Evolutionary conservation across 2,797 vertebrate species (phyloP).

Genomic region (Sebastes melanostomus): DNA sequence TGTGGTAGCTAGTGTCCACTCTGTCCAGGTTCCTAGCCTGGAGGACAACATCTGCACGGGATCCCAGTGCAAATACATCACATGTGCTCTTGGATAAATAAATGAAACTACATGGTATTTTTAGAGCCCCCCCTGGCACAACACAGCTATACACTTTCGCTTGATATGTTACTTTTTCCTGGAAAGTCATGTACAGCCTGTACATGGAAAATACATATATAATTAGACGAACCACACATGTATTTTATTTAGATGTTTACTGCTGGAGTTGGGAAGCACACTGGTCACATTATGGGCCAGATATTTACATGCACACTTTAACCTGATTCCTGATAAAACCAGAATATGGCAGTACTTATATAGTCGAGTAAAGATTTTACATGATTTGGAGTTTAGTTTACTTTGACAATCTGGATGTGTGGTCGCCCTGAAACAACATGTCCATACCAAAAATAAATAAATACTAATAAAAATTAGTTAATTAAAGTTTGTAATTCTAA

Average conservation of each 20-base stretch:
- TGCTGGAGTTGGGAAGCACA: background rate
- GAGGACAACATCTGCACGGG: slow-evolving; percentile 52
- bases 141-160: slow-evolving; percentile 30
- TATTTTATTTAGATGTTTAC: background rate
- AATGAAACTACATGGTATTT: slow-evolving; percentile 51
- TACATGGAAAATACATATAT: background rate
- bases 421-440: background rate
- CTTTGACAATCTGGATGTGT: background rate
- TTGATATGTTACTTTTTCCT: slow-evolving; percentile 1
- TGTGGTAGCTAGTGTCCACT: slow-evolving; percentile 16
- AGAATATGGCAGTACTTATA: background rate
- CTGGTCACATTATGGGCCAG: background rate
- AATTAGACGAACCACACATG: background rate
- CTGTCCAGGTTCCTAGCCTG: slow-evolving; percentile 36
- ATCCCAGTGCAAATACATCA: slow-evolving; percentile 40
- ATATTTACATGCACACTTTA: background rate
- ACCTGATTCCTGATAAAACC: background rate
- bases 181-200: background rate
- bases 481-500: background rate
- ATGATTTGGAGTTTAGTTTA: background rate
- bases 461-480: background rate
- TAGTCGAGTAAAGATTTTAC: background rate
- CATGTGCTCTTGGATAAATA: slow-evolving; percentile 57
- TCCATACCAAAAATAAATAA: background rate
- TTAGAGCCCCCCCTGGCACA: slow-evolving; percentile 30